A percentile compares a stretch with the other conserved stretches of the same genome.
phyloP scores from a whole-genome alignment of 2,888 invertebrate genomes.

The Ellobium chinense region DNA sequence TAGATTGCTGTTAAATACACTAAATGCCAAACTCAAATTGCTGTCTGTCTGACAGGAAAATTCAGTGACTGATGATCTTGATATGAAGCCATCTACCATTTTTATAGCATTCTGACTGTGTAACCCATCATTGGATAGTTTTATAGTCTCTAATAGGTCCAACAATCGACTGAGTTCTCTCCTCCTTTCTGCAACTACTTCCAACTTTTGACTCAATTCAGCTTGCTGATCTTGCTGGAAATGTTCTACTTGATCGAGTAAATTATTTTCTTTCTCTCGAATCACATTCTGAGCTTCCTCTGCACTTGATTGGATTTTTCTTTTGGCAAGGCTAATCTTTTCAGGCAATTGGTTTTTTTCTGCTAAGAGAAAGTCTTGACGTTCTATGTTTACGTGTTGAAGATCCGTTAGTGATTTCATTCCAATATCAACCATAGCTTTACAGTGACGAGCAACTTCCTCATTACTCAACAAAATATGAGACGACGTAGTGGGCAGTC shows the following conservation, averaged over 20 bases:
- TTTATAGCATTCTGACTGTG: conserved; percentile 33
- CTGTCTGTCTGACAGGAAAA: not conserved
- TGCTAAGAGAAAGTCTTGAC: conserved; percentile 26
- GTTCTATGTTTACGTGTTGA: conserved; percentile 28
- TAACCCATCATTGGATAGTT: conserved; percentile 38
- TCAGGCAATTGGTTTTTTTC: conserved; percentile 39
- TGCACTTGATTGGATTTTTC: conserved; percentile 36
- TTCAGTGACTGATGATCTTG: conserved; percentile 1
- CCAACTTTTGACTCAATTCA: conserved; percentile 8
- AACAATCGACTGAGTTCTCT: conserved; percentile 16
- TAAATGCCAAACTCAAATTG: conserved; percentile 23
- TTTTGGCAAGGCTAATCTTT: conserved; percentile 11
- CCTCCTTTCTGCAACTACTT: conserved; percentile 10
- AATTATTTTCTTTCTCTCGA: conserved; percentile 27
- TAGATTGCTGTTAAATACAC: conserved; percentile 4
- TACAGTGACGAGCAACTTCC: conserved; percentile 41
- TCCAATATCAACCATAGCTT: conserved; percentile 33
- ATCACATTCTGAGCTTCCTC: conserved; percentile 39
- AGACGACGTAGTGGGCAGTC: conserved; percentile 47
- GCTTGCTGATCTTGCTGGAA: conserved; percentile 34
- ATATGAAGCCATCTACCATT: conserved; percentile 15
- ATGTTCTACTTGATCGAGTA: conserved; percentile 26
- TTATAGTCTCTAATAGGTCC: conserved; percentile 13
- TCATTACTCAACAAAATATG: conserved; percentile 35
- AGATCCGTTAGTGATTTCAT: conserved; percentile 29